Evolutionary conservation across 2,888 invertebrate species (phyloP).

Genomic region (Microctonus hyperodae): DNA sequence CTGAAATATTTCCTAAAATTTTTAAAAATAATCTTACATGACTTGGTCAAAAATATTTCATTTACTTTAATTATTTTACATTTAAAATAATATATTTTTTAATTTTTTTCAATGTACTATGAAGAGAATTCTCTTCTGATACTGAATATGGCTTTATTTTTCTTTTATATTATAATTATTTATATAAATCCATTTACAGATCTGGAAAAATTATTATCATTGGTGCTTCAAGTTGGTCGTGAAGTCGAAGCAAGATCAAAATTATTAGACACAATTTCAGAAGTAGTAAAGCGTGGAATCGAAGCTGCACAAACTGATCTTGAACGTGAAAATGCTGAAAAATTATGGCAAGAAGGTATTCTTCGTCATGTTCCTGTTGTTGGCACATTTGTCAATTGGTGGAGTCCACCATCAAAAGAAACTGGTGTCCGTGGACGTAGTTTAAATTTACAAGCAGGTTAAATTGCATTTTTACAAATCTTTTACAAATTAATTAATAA

Average conservation of each 20-base stretch:
- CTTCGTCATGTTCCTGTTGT: conserved; percentile 94
- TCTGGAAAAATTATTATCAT: conserved; percentile 84
- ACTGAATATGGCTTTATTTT: too few relatives aligned
- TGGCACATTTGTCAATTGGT: conserved; percentile 95
- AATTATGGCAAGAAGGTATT: conserved; percentile 93
- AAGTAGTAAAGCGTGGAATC: conserved; percentile 92
- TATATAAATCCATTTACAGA: conserved; percentile 64
- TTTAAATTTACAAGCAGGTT: conserved; percentile 73
- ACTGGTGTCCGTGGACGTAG: conserved; percentile 82
- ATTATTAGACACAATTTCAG: conserved; percentile 93
- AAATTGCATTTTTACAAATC: conserved; percentile 26
- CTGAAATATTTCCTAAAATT: too few relatives aligned
- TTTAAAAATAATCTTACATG: too few relatives aligned
- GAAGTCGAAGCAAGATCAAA: conserved; percentile 94
- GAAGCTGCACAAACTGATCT: conserved; percentile 92
- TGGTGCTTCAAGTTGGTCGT: conserved; percentile 87
- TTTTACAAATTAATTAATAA: conserved; percentile 6
- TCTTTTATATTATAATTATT: too few relatives aligned
- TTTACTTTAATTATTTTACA: too few relatives aligned
- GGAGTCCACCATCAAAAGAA: conserved; percentile 86
- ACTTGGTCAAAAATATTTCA: too few relatives aligned
- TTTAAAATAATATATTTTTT: too few relatives aligned
- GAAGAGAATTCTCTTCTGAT: too few relatives aligned
- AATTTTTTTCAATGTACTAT: too few relatives aligned
- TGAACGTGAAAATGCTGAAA: conserved; percentile 87